phyloP scores from a whole-genome alignment of 1,140 invertebrate genomes.

The Papilio helenus region DNA sequence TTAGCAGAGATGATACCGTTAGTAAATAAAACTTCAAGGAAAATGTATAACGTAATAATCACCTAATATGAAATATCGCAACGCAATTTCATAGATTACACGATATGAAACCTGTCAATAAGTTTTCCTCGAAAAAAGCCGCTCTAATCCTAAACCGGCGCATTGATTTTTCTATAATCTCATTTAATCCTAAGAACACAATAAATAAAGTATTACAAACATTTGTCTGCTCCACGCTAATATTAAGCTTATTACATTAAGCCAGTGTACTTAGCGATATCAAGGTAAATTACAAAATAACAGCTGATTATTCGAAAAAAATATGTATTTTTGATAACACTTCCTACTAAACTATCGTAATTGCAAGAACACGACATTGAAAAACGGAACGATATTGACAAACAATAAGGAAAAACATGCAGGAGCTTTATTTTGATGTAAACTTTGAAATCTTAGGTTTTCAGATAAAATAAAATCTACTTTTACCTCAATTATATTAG shows the following conservation, averaged over 20 bases:
- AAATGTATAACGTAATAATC: neutral
- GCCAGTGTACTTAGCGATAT: conserved; percentile 24
- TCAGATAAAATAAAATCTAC: no score
- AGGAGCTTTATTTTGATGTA: no score
- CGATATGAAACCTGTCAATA: neutral
- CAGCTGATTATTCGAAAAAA: conserved; percentile 17
- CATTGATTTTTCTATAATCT: conserved; percentile 26
- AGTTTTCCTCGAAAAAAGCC: neutral
- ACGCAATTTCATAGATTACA: neutral
- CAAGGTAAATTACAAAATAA: conserved; percentile 31
- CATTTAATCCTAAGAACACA: conserved; percentile 18
- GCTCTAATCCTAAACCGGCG: conserved; percentile 3
- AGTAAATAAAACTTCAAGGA: neutral
- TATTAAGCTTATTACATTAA: conserved; percentile 15
- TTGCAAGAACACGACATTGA: conserved; percentile 36
- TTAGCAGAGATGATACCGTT: no score
- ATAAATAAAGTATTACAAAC: neutral
- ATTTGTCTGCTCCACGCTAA: neutral
- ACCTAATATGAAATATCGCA: neutral
- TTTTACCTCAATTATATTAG: no score
- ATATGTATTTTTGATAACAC: conserved; percentile 30
- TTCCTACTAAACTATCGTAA: conserved; percentile 24
- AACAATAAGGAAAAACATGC: conserved; percentile 27
- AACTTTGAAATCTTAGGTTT: no score
- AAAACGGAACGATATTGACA: conserved; percentile 8